phyloP scores from a whole-genome alignment of 2,888 invertebrate species.

The Thereva nobilitata region DNA sequence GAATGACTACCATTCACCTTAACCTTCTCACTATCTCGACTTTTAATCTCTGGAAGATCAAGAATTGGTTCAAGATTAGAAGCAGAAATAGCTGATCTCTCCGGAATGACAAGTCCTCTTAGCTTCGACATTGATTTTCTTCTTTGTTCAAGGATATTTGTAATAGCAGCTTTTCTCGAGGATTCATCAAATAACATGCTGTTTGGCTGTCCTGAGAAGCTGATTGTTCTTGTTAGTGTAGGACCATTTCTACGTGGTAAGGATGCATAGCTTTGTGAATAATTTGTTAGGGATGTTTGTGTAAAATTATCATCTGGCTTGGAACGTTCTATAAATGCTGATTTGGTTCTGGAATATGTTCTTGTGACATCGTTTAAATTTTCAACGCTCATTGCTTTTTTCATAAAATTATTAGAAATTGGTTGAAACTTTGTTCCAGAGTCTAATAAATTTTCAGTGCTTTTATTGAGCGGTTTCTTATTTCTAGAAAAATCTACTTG shows the following conservation, averaged over 20 bases:
- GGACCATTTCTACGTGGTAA: constrained; percentile 46
- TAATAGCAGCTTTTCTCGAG: constrained; percentile 68
- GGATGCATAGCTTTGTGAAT: constrained; percentile 49
- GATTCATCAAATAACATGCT: constrained; percentile 52
- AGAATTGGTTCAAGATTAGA: constrained; percentile 63
- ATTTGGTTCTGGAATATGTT: constrained; percentile 46
- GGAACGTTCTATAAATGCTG: constrained; percentile 32
- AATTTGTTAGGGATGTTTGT: constrained; percentile 44
- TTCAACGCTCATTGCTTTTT: constrained; percentile 63
- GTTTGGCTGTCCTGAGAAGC: constrained; percentile 55
- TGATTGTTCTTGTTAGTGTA: constrained; percentile 53
- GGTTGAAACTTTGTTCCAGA: constrained; percentile 41
- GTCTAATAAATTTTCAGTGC: constrained; percentile 56
- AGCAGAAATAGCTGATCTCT: constrained; percentile 62
- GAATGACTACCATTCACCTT: constrained; percentile 52
- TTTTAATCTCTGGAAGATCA: constrained; percentile 83
- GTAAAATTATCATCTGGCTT: constrained; percentile 1
- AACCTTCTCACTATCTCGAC: constrained; percentile 65
- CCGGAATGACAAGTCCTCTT: constrained; percentile 86
- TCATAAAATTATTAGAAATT: constrained; percentile 56
- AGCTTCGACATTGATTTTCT: constrained; percentile 81
- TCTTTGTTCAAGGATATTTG: constrained; percentile 78
- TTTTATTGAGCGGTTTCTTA: constrained; percentile 53
- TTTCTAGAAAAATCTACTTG: constrained; percentile 43
- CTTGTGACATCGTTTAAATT: constrained; percentile 57